phyloP scores from a whole-genome alignment of 2,888 invertebrate species.

The Esperia sulphurella region DNA sequence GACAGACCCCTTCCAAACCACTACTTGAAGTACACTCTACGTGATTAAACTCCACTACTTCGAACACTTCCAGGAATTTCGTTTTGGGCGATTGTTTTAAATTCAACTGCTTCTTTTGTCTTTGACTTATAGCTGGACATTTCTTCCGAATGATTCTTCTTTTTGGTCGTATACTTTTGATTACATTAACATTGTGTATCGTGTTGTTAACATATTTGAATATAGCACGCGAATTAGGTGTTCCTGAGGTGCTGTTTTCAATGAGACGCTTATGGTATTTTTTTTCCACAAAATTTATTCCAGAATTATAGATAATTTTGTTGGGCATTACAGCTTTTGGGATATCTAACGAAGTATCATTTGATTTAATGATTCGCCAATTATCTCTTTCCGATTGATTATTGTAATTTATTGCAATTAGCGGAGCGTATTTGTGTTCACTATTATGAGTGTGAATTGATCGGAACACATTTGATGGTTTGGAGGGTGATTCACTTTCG shows the following conservation, averaged over 20 bases:
- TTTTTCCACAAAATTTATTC: background rate
- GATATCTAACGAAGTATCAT: too few species aligned
- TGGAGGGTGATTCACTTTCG: conserved; percentile 16
- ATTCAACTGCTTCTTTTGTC: conserved; percentile 19
- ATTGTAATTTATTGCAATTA: background rate
- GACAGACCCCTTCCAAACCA: conserved; percentile 84
- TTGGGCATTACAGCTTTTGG: too few species aligned
- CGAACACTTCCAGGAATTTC: conserved; percentile 83
- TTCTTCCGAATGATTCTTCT: conserved; percentile 31
- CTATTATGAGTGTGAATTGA: conserved; percentile 2
- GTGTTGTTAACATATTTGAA: conserved; percentile 22
- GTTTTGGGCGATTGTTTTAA: conserved; percentile 21
- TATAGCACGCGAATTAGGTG: background rate
- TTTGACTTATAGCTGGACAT: conserved; percentile 27
- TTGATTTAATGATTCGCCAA: conserved; percentile 4
- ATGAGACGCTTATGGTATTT: background rate
- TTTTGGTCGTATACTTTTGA: conserved; percentile 24
- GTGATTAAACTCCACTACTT: conserved; percentile 85
- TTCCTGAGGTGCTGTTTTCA: background rate
- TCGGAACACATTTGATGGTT: conserved; percentile 6
- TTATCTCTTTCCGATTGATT: conserved; percentile 4
- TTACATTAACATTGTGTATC: conserved; percentile 27
- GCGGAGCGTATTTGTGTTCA: conserved; percentile 13
- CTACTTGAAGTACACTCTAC: conserved; percentile 76
- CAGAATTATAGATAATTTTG: too few species aligned